Conservation (phyloP, 1,140 invertebrate species). For the Papilio helenus region DNA sequence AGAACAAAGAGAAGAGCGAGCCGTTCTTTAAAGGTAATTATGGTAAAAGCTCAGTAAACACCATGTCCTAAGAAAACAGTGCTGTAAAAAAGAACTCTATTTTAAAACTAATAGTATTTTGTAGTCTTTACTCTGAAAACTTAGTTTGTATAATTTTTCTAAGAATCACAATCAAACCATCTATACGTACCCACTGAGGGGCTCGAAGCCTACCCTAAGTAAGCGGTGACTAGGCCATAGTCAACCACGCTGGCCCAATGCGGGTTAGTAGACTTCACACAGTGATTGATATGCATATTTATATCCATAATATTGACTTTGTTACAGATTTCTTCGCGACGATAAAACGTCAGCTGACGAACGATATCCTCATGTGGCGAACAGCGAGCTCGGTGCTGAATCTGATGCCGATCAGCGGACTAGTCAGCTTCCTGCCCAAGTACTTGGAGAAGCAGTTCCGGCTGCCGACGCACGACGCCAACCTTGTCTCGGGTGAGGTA, state of each 20-base stretch:
- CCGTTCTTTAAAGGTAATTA: conserved; percentile 74
- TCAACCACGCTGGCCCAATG: no score
- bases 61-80: no score
- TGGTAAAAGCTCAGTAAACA: neutral
- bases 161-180: neutral
- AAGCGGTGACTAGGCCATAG: no score
- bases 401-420: conserved; percentile 94
- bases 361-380: conserved; percentile 95
- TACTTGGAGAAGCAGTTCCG: conserved; percentile 96
- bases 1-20: conserved; percentile 63
- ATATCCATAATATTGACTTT: neutral
- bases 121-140: no score
- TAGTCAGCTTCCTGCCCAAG: conserved; percentile 97
- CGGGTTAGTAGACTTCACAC: no score
- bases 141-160: no score
- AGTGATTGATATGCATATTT: neutral
- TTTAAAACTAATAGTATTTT: no score
- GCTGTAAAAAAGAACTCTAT: no score
- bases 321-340: conserved; percentile 92
- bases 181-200: no score
- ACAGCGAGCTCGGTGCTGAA: conserved; percentile 95
- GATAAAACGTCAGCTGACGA: conserved; percentile 92
- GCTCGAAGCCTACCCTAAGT: no score
- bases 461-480: conserved; percentile 93
- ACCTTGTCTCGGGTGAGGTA: conserved; percentile 93